These are phyloP conservation scores for Agriopis marginaria DNA, from an alignment of 2,888 invertebrate species.

Conservation along the genomic window DNA sequence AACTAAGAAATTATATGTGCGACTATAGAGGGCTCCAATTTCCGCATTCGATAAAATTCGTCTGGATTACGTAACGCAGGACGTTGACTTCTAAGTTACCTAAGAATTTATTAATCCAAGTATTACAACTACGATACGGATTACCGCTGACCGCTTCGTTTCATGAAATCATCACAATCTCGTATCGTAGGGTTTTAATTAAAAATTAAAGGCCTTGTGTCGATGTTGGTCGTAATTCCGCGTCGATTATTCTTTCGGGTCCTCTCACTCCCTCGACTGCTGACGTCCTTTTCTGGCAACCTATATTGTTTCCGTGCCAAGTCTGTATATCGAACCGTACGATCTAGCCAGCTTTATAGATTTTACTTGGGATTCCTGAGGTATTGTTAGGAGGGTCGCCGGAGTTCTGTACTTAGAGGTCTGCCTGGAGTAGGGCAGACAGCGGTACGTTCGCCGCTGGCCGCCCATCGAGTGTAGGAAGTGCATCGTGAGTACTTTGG, in stretches of 20 bases:
- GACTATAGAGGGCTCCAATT: slow-evolving; percentile 21
- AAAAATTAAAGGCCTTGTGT: slow-evolving; percentile 67
- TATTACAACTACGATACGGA: slow-evolving; percentile 34
- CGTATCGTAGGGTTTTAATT: slow-evolving; percentile 64
- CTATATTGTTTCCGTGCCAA: slow-evolving; percentile 78
- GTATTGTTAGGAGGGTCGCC: slow-evolving; percentile 48
- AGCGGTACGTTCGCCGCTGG: slow-evolving; percentile 35
- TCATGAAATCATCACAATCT: slow-evolving; percentile 56
- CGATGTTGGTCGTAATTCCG: slow-evolving; percentile 63
- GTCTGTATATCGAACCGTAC: slow-evolving; percentile 74
- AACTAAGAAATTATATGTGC: slow-evolving; percentile 12
- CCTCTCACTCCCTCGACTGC: slow-evolving; percentile 66
- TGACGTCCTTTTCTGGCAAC: slow-evolving; percentile 78
- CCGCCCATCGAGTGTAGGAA: slow-evolving; percentile 54
- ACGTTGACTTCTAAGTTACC: slow-evolving; percentile 40
- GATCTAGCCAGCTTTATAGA: slow-evolving; percentile 70
- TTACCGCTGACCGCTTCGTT: slow-evolving; percentile 51
- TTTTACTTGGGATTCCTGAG: slow-evolving; percentile 56
- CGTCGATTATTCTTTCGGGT: slow-evolving; percentile 66
- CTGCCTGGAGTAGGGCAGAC: slow-evolving; percentile 43
- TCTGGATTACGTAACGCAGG: slow-evolving; percentile 40
- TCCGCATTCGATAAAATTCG: slow-evolving; percentile 23
- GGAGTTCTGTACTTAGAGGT: slow-evolving; percentile 44
- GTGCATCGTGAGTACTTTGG: slow-evolving; percentile 70
- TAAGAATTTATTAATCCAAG: slow-evolving; percentile 17